phyloP scores from a whole-genome alignment of 2,113 vertebrate species.

The Vidua chalybeata region DNA sequence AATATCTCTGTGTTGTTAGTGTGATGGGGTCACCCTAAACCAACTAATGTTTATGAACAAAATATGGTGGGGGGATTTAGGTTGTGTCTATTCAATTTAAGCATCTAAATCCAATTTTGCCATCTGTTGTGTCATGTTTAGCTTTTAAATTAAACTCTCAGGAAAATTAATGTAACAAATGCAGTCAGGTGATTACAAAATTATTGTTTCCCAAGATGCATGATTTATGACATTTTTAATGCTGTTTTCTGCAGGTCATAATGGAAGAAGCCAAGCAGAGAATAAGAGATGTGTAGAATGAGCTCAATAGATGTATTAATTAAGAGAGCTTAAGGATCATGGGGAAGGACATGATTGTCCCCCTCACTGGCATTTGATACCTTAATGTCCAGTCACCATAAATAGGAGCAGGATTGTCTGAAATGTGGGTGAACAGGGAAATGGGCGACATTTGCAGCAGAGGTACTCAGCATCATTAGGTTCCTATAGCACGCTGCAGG shows the following conservation, averaged over 20 bases:
- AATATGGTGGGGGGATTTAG: background rate
- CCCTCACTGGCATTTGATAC: background rate
- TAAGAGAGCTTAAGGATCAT: background rate
- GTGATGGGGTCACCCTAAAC: background rate
- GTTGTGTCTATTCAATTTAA: background rate
- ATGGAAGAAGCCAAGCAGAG: background rate
- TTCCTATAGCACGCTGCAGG: background rate
- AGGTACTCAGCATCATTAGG: background rate
- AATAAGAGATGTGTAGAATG: background rate
- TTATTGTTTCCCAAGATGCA: background rate
- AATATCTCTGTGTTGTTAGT: background rate
- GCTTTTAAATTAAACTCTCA: constrained; percentile 20
- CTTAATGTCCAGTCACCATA: background rate
- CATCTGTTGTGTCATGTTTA: background rate
- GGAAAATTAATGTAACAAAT: background rate
- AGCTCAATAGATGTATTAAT: background rate
- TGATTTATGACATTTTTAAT: background rate
- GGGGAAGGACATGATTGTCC: background rate
- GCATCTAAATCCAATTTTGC: background rate
- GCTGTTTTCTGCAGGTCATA: background rate
- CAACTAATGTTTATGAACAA: background rate
- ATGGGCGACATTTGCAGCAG: background rate
- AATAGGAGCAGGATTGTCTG: background rate
- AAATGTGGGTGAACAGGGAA: background rate
- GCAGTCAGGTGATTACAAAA: background rate